Evolutionary conservation across 2,797 vertebrate species (phyloP), one percentile per base, ranked within the genome.

Genomic region (Peromyscus melanophrys): DNA sequence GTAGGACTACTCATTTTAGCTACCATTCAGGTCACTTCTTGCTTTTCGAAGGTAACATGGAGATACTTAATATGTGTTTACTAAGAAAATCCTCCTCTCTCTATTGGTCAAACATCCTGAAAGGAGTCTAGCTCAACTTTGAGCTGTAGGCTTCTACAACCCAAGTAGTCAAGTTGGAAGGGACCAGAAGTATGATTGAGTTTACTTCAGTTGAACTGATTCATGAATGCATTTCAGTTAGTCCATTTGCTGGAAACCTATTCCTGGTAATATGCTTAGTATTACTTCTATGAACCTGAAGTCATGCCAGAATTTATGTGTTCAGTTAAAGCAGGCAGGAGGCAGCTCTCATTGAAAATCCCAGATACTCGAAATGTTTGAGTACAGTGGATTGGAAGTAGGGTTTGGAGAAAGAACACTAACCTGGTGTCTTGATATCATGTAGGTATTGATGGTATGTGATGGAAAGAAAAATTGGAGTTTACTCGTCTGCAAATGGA

Each of bases 401-500:
- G 11, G 23, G 16, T 57, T 92, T 78, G 57, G 80, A 59, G 23
- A 21, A 84, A n/a, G n/a, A n/a, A 14, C 43, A 55, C 3, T 61
- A 23, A 67, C 34, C 34, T 10, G 3, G 3, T 87, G 5, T 90
- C 80, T 89, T 89, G 31, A 83, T 86, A 43, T 92, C 88, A 55
- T 71, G 5, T 49, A 8, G 23, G 55, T 77, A 83, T 43, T 49
- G 63, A 78, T 67, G 77, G 55, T 69, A 96, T 93, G 93, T 95
- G 49, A 92, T 80, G 4, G 12, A 92, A 96, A 97, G n/a, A 27
- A 76, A 94, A 83, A 92, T 49, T 80, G 73, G 90, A 96, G 75
- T 82, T 90, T 97, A 57, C 49, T 63, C 95, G 86, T 80, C 65
- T 96, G 92, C 14, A 85, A 94, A 90, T 49, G 97, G 96, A 88